A percentile compares a stretch with the other conserved stretches of the same genome.
These are phyloP conservation scores for Clusia tigrina DNA, from an alignment of 2,888 invertebrate genomes.

Conservation along the genomic window DNA sequence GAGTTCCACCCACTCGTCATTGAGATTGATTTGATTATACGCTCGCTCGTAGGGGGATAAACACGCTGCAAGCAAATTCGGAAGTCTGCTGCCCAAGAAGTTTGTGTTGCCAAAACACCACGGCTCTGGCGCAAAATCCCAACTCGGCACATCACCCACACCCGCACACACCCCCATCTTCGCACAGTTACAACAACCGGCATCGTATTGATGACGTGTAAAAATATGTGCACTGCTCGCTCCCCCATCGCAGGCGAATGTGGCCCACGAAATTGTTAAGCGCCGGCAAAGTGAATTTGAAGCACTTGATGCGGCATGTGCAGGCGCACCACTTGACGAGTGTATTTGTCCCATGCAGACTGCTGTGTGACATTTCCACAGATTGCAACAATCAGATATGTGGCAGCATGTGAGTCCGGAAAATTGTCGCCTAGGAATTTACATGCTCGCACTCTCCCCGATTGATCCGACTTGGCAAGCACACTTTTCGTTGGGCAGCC, in stretches of 20 bases:
- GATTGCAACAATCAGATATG: conserved; percentile 1
- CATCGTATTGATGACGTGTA: neutral
- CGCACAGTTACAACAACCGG: neutral
- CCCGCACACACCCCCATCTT: neutral
- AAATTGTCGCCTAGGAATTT: conserved; percentile 7
- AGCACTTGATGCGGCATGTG: neutral
- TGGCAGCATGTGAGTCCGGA: no score
- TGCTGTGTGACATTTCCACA: neutral
- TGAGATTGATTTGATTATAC: neutral
- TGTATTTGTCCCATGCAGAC: no score
- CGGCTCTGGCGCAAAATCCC: neutral
- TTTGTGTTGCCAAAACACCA: neutral
- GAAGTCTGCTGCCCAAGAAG: neutral
- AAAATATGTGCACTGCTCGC: neutral
- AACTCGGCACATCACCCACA: neutral
- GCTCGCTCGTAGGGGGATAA: neutral
- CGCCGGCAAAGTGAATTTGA: no score
- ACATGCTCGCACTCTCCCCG: neutral
- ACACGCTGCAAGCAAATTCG: neutral
- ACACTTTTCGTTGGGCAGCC: neutral
- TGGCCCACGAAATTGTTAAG: neutral
- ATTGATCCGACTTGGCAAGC: neutral
- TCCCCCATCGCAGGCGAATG: neutral
- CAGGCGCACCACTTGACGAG: neutral
- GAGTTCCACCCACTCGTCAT: neutral